phyloP scores from a whole-genome alignment of 2,113 vertebrate genomes.

The Xenopus borealis region DNA sequence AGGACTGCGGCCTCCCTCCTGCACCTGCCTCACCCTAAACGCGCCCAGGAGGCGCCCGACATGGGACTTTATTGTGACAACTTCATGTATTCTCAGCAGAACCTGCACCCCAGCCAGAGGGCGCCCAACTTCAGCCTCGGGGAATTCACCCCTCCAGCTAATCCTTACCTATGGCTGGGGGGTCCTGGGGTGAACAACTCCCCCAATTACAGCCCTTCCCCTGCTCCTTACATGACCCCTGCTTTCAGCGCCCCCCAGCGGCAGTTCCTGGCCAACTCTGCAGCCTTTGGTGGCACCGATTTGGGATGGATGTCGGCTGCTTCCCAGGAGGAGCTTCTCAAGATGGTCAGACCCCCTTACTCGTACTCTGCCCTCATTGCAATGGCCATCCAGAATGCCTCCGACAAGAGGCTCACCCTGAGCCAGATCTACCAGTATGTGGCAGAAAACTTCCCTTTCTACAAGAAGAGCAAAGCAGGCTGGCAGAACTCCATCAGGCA shows the following conservation, averaged over 20 bases:
- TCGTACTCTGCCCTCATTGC: conserved; percentile 97
- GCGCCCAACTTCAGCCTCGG: conserved; percentile 73
- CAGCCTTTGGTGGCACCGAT: conserved; percentile 73
- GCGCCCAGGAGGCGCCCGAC: conserved; percentile 70
- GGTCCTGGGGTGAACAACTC: conserved; percentile 70
- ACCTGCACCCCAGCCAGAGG: conserved; percentile 65
- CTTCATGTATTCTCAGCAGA: conserved; percentile 71
- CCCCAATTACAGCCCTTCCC: conserved; percentile 74
- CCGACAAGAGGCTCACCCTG: conserved; percentile 88
- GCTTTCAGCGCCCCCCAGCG: conserved; percentile 78
- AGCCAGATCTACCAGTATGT: conserved; percentile 97
- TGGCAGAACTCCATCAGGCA: conserved; percentile 94
- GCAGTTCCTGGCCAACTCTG: conserved; percentile 70
- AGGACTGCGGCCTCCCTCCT: conserved; percentile 64
- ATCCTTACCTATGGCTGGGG: conserved; percentile 88
- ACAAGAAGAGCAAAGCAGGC: conserved; percentile 93
- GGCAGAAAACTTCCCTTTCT: conserved; percentile 94
- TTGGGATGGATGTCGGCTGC: conserved; percentile 89
- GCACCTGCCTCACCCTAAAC: conserved; percentile 66
- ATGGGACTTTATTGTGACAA: conserved; percentile 89
- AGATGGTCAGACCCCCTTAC: conserved; percentile 91
- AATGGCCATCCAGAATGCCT: conserved; percentile 96
- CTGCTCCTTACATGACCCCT: conserved; percentile 69
- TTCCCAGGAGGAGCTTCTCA: conserved; percentile 92
- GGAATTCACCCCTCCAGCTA: conserved; percentile 78